Percentiles rank a stretch among this genome's conserved stretches.
Evolutionary conservation across 2,888 invertebrate species (phyloP).

Genomic region (Meiosimyza decipiens): DNA sequence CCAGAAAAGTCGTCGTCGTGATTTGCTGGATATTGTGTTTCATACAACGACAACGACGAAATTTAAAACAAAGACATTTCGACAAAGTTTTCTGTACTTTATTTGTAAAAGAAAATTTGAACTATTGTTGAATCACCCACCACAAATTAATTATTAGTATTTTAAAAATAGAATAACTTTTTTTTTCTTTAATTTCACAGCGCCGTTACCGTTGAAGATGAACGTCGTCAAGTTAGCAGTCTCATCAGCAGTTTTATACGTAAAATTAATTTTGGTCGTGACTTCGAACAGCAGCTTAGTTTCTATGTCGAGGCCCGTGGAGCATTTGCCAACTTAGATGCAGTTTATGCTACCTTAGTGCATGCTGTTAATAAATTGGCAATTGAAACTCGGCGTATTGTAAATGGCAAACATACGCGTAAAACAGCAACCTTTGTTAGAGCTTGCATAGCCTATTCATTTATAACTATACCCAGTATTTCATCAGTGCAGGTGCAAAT

Average conservation of each 20-base stretch:
- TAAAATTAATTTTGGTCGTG: constrained; percentile 83
- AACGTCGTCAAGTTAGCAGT: constrained; percentile 85
- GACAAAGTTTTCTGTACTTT: too few relatives aligned
- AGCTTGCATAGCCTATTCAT: constrained; percentile 95
- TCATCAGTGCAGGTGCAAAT: constrained; percentile 81
- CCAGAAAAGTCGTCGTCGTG: too few relatives aligned
- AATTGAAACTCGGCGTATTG: constrained; percentile 75
- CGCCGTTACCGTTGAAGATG: constrained; percentile 92
- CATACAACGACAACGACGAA: too few relatives aligned
- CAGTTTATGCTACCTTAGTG: constrained; percentile 85
- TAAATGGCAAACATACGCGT: constrained; percentile 76
- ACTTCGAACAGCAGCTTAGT: constrained; percentile 90
- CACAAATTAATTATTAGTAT: too few relatives aligned
- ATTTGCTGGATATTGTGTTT: too few relatives aligned
- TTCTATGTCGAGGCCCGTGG: constrained; percentile 95
- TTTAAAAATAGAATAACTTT: not conserved
- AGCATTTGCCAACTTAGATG: constrained; percentile 89
- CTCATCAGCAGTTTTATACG: constrained; percentile 84
- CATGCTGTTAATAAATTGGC: constrained; percentile 88
- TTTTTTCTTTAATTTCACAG: constrained; percentile 67
- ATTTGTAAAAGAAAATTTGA: too few relatives aligned
- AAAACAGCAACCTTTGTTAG: constrained; percentile 88
- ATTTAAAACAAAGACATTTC: too few relatives aligned
- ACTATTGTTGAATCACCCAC: too few relatives aligned
- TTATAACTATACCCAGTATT: constrained; percentile 96